Evolutionary conservation across 2,113 vertebrate genomes (phyloP).

Genomic region (Anas platyrhynchos): DNA sequence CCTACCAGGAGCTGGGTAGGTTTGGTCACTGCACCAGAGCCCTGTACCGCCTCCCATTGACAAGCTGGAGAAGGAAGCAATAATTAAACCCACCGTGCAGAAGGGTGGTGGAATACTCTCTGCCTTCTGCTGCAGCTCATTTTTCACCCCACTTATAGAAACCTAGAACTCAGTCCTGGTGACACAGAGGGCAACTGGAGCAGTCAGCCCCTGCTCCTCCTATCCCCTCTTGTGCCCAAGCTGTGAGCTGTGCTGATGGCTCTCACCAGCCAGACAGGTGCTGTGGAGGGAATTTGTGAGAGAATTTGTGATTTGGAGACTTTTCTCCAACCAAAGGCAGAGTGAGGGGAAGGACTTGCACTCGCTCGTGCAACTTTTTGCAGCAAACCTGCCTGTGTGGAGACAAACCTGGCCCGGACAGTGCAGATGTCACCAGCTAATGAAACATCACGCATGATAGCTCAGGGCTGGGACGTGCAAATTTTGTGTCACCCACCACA

Average conservation of each 20-base stretch:
- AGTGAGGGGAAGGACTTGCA: not conserved
- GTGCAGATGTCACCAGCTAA: too few species aligned
- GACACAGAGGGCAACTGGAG: not conserved
- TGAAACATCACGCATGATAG: not conserved
- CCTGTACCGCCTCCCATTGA: not conserved
- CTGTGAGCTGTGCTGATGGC: not conserved
- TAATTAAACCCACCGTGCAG: not conserved
- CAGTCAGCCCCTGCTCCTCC: not conserved
- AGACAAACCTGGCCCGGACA: not conserved
- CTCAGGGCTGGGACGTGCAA: not conserved
- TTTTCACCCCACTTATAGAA: not conserved
- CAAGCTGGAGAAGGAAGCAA: not conserved
- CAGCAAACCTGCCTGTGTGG: not conserved
- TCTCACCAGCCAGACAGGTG: not conserved
- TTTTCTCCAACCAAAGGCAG: not conserved
- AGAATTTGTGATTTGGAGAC: not conserved
- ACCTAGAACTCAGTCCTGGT: not conserved
- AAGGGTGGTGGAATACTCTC: not conserved
- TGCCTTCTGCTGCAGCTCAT: not conserved
- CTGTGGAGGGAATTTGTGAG: not conserved
- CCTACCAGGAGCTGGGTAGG: not conserved
- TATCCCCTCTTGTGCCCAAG: accelerated
- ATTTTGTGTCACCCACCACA: too few species aligned
- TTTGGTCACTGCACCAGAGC: not conserved
- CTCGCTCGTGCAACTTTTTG: not conserved